Conservation (phyloP, 2,113 vertebrate species). For the Burhinus bistriatus region DNA sequence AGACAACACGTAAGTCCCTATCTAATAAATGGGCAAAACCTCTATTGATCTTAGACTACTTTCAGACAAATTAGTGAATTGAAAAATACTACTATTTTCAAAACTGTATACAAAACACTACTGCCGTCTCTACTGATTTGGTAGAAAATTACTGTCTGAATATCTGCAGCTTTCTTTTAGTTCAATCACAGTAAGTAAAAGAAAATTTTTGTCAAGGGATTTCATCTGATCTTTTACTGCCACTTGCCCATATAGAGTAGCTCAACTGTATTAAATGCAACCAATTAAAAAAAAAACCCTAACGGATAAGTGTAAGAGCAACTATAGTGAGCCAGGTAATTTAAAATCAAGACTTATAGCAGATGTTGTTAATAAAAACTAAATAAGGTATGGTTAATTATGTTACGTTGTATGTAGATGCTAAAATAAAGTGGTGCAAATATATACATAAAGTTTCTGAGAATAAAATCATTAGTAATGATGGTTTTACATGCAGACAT, state of each 20-base stretch:
- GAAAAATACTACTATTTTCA: not conserved
- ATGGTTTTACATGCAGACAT: not conserved
- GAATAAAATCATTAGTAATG: not conserved
- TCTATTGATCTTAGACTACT: not conserved
- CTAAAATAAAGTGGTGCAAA: not conserved
- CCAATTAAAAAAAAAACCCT: not conserved
- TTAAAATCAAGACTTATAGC: not conserved
- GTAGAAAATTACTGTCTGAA: not conserved
- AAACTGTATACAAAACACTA: not conserved
- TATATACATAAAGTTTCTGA: not conserved
- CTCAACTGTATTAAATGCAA: not conserved
- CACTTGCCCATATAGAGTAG: not conserved
- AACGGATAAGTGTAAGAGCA: not conserved
- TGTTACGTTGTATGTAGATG: not conserved
- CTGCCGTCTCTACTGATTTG: not conserved
- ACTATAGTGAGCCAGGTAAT: not conserved
- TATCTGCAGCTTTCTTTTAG: not conserved
- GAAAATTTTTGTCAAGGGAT: not conserved
- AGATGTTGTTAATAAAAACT: not conserved
- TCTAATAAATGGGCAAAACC: not conserved
- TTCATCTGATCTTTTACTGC: not conserved
- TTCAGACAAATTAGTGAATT: not conserved
- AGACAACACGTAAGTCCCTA: accelerated
- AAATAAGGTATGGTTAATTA: not conserved
- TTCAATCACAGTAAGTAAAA: not conserved